Conservation (phyloP, 2,113 vertebrate species). For the Centropristis striata region DNA sequence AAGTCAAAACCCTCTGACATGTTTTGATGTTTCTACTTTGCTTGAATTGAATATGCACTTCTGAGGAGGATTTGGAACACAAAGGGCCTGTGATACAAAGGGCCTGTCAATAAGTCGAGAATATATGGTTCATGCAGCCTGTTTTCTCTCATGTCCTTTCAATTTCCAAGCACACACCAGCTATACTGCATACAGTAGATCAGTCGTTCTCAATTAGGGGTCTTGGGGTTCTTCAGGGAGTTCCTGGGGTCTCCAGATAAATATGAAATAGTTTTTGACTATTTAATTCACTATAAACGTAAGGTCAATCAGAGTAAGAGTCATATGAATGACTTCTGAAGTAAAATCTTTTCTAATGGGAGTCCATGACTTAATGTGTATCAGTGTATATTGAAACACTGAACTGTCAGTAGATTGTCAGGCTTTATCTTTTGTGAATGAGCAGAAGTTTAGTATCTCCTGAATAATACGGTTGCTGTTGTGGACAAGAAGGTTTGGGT, state of each 20-base stretch:
- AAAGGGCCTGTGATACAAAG: background rate
- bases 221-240: too few relatives aligned
- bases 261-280: too few relatives aligned
- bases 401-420: background rate
- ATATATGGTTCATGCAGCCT: background rate
- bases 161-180: background rate
- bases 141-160: background rate
- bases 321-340: too few relatives aligned
- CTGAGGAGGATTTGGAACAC: conserved; percentile 15
- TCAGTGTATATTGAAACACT: background rate
- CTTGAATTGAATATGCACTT: background rate
- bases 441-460: background rate
- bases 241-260: too few relatives aligned
- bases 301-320: too few relatives aligned
- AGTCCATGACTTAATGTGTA: too few relatives aligned
- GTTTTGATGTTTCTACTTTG: conserved; percentile 8
- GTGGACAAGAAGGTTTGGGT: background rate
- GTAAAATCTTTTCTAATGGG: too few relatives aligned
- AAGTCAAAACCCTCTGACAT: background rate
- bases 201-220: too few relatives aligned
- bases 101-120: background rate
- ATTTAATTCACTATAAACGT: too few relatives aligned
- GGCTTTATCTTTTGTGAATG: background rate
- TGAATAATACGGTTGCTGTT: background rate
- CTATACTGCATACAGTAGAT: background rate